These are phyloP conservation scores for Coilia nasus DNA, from an alignment of 2,797 vertebrate species.

Conservation along the genomic window DNA sequence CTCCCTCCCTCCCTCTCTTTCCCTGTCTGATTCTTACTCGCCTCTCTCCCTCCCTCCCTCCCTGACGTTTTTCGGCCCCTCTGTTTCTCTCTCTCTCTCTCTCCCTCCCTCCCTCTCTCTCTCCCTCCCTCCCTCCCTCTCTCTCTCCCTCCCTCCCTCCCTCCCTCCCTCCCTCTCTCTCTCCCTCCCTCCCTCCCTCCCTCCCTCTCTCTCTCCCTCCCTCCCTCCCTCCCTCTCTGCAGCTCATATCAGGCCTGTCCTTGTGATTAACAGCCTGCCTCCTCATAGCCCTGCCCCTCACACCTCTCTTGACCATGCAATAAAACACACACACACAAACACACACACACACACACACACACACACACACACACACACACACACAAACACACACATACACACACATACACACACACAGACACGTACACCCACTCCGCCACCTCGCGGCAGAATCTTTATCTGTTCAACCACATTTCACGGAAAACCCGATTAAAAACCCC, in stretches of 20 bases:
- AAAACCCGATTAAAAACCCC: background rate
- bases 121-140: conserved; percentile 16
- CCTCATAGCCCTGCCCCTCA: conserved; percentile 14
- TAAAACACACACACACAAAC: conserved; percentile 6
- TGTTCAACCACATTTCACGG: background rate
- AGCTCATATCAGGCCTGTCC: conserved; percentile 55
- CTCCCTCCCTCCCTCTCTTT: conserved; percentile 14
- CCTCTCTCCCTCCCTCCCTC: too few species aligned
- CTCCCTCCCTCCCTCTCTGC: conserved; percentile 34
- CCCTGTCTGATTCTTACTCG: too few species aligned
- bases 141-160: background rate
- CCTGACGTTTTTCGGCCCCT: too few species aligned
- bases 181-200: background rate
- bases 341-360: background rate
- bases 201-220: background rate
- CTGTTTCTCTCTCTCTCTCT: too few species aligned
- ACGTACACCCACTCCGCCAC: background rate
- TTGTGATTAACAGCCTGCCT: conserved; percentile 20
- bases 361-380: background rate
- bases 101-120: too few species aligned
- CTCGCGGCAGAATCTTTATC: background rate
- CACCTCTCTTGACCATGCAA: conserved; percentile 14
- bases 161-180: conserved; percentile 43
- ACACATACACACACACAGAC: background rate
- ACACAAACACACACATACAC: background rate